Base-by-base conservation (phyloP, 37 sponge, comb jelly and placozoan genomes). In the Theonella swinhoei region DNA sequence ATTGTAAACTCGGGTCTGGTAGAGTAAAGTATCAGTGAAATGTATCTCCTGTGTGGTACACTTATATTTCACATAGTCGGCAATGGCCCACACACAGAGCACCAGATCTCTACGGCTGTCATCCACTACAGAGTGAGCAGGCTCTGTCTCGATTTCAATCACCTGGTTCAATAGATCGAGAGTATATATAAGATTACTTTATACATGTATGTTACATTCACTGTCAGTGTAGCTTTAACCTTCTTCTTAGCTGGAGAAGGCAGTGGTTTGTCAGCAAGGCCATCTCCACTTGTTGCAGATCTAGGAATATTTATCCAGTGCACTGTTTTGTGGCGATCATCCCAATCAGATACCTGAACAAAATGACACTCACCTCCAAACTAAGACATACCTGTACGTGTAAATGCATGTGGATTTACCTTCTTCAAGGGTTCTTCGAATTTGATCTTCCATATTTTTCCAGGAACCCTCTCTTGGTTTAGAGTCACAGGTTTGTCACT, bases 1-100 rank as follows among this genome's bases (percentile, higher is more conserved):
- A 24, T 83, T 93, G 86, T 82, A 98, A 3, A 64, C 74, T 60
- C 94, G 80, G 11, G 91, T 91, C 75, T 98, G 99, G 68, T 91
- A 96, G 92, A 98, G 91, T 59, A 94, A 82, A 22, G 99, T 98
- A 65, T 98, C 96, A 28, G 72, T 87, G 87, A 98, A 96, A 24
- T 42, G 76, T n/a, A 98, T 80, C 7, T 79, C 78, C n/a, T 69
- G 70, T n/a, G 83, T 61, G 32, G 89, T 43, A 62, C 92, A 89
- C 69, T 84, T 89, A 76, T 89, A 96, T 63, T 88, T 85, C 25
- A 88, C 85, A 61, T 62, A 94, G 54, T 89, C 93, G 0, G 83
- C 89, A 22, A 88, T 70, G 28, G 86, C 96, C 43, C 86, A 88
- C 4, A 87, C 82, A 33, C 73, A 75, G 26, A 98, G 71, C 11